phyloP scores from a whole-genome alignment of 1,140 invertebrate genomes.

The Linepithema humile region DNA sequence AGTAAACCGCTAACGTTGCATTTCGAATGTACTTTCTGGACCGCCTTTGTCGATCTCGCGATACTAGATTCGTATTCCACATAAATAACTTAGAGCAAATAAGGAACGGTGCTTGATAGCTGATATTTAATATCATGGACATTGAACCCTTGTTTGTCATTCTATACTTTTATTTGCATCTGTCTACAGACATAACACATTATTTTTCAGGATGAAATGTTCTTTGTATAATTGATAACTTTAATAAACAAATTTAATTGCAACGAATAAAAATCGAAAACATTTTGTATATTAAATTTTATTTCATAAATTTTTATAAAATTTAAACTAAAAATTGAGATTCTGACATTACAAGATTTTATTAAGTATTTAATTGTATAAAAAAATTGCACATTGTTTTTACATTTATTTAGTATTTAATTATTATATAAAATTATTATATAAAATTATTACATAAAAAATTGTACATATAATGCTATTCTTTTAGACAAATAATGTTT shows the following conservation, averaged over 20 bases:
- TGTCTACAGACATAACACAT: not conserved
- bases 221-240: not conserved
- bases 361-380: not conserved
- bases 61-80: constrained; percentile 19
- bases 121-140: constrained; percentile 38
- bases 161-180: constrained; percentile 3
- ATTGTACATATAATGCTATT: not conserved
- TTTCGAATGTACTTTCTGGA: not conserved
- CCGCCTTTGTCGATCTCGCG: constrained; percentile 33
- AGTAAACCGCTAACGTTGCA: constrained; percentile 57
- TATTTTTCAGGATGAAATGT: not conserved
- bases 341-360: not conserved
- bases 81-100: constrained; percentile 49
- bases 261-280: not conserved
- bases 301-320: no score
- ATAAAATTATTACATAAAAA: no score
- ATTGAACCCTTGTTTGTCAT: constrained; percentile 11
- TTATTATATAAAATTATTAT: no score
- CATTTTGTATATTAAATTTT: no score
- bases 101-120: constrained; percentile 48
- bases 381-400: not conserved
- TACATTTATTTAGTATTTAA: no score
- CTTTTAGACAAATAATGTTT: not conserved
- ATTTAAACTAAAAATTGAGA: no score
- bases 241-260: not conserved